A percentile compares a stretch with the other conserved stretches of the same genome.
phyloP scores from a whole-genome alignment of 2,888 invertebrate species.

The Conus canariensis region DNA sequence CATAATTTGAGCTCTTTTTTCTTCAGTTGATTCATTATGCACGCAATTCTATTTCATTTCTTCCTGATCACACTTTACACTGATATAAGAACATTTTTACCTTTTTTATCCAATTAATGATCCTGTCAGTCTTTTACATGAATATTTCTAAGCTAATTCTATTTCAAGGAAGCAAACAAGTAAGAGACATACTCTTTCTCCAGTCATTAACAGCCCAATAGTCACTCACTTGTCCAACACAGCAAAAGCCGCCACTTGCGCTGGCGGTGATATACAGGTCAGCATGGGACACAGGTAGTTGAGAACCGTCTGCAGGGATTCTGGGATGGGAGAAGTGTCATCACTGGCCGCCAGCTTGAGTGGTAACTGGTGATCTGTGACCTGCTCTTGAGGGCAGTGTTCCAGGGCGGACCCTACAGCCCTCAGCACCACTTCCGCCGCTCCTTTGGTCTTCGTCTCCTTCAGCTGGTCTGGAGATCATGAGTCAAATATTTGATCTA shows the following conservation, averaged over 20 bases:
- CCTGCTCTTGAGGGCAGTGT: slow-evolving; percentile 62
- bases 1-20: too few species aligned
- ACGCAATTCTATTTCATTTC: too few species aligned
- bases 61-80: too few species aligned
- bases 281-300: slow-evolving; percentile 75
- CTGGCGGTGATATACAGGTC: slow-evolving; percentile 56
- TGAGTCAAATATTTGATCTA: too few species aligned
- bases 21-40: too few species aligned
- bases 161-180: too few species aligned
- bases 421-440: slow-evolving; percentile 49
- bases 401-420: slow-evolving; percentile 61
- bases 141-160: too few species aligned
- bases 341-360: slow-evolving; percentile 72
- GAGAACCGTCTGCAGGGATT: slow-evolving; percentile 72
- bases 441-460: neutral
- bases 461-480: slow-evolving; percentile 22
- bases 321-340: slow-evolving; percentile 67
- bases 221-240: slow-evolving; percentile 65
- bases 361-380: slow-evolving; percentile 70
- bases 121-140: too few species aligned
- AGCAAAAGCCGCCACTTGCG: slow-evolving; percentile 71
- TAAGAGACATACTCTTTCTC: too few species aligned
- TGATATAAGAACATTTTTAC: too few species aligned
- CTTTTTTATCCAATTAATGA: too few species aligned
- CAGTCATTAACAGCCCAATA: too few species aligned